Evolutionary conservation across 2,888 invertebrate genomes (phyloP), one percentile per base, ranked within the genome.

Genomic region (Pseudolycoriella hygida): DNA sequence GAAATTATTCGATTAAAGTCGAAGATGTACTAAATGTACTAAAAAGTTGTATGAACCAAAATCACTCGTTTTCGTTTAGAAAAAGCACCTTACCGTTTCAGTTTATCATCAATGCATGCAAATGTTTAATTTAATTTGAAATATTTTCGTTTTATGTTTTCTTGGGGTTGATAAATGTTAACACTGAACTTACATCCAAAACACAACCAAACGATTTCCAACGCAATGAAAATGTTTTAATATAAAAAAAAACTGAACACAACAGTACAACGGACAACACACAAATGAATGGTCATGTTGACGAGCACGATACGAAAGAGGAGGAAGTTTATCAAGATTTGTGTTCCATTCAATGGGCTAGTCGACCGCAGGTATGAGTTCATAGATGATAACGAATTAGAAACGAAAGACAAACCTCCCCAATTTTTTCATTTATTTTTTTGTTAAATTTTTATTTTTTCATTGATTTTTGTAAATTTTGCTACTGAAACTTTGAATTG

Each of bases 311-410:
- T 32, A 60, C 64, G 51, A 78, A 79, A 69, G 85, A 85, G 64
- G 90, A 92, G 67, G 87, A 89, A 70, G 87, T 90, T 67, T 92
- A 92, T 74, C 89, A 90, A 71, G 90, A 90, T 73, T 76, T 92
- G 61, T 88, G 87, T 73, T 80, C 78, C 56, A 75, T 83, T 60
- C 73, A 73, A 67, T 67, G 66, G 56, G 64, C 67, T 54, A 66
- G 65, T 56, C 64, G 67, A 60, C 68, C 67, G 57, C 68, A 67
- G 64, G 68, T 69, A 64, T 58, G 52, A 25, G 25, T 25, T 4
- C n/a, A n/a, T n/a, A 25, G 4, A 25, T 8, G 8, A 25, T 25
- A 25, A 6, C 25, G 25, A 25, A 6, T 25, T 8, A 25, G 8
- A 25, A 25, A 25, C 8, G 8, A 8, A 25, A 4, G 25, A 25